Conservation (phyloP, 2,797 vertebrate genomes). For the Syndactyla subalaris region DNA sequence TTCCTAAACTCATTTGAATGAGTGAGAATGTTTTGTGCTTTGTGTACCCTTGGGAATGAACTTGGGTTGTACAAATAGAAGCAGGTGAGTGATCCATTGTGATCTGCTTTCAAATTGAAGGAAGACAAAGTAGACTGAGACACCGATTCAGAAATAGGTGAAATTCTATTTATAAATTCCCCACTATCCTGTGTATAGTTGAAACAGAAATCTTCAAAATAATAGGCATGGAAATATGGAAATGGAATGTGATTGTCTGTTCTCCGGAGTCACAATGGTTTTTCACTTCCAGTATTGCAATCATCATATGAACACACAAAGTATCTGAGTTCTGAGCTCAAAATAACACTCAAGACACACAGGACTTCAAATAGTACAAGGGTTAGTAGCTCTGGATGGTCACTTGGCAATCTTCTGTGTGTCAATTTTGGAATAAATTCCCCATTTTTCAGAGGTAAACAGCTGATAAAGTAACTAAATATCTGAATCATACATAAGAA, state of each 20-base stretch:
- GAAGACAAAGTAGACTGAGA: neutral
- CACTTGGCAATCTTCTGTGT: neutral
- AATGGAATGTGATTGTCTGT: neutral
- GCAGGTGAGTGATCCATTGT: neutral
- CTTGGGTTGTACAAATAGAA: neutral
- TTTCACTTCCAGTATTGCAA: neutral
- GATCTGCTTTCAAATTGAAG: neutral
- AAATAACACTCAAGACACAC: neutral
- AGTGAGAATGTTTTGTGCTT: neutral
- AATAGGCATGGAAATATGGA: neutral
- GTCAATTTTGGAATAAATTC: neutral
- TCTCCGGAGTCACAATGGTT: neutral
- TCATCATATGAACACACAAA: neutral
- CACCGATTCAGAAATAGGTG: neutral
- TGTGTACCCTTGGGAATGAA: neutral
- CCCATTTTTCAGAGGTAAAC: neutral
- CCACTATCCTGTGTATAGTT: neutral
- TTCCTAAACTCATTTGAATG: neutral
- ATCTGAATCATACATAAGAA: neutral
- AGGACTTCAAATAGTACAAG: neutral
- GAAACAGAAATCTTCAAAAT: neutral
- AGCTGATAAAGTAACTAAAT: constrained; percentile 37
- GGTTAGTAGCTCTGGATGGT: neutral
- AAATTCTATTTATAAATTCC: neutral
- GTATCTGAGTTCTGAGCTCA: neutral